These are phyloP conservation scores for Conomelus anceps DNA, from an alignment of 2,888 invertebrate species.

Conservation along the genomic window DNA sequence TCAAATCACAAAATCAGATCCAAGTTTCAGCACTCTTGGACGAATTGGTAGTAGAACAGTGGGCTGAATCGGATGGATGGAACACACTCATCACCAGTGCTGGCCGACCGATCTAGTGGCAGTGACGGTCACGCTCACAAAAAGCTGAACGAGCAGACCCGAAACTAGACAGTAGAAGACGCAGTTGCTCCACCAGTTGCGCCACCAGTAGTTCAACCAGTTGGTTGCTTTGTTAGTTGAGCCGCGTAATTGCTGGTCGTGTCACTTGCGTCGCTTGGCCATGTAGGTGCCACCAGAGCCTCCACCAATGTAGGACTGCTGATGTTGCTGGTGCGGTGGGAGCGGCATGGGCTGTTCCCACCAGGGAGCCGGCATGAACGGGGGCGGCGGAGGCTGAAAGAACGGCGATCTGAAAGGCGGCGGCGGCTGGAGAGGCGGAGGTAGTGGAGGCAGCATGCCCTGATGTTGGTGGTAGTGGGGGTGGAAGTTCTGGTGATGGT, in stretches of 20 bases:
- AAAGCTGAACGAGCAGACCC: constrained; percentile 22
- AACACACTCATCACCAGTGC: background rate
- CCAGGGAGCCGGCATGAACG: background rate
- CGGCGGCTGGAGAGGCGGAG: background rate
- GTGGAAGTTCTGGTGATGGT: too few species aligned
- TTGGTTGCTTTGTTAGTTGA: background rate
- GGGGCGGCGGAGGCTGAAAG: constrained; percentile 7
- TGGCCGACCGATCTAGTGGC: background rate
- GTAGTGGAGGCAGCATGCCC: background rate
- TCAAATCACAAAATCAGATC: background rate
- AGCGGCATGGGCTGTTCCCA: constrained; percentile 15
- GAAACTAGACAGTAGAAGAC: constrained; percentile 23
- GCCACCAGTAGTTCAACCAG: background rate
- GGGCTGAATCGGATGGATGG: background rate
- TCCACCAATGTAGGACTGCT: background rate
- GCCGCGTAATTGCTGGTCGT: background rate
- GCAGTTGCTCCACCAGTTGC: constrained; percentile 16
- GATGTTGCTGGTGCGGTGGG: background rate
- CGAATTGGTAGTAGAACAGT: background rate
- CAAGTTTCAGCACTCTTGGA: background rate
- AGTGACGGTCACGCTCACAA: background rate
- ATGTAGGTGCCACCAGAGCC: constrained; percentile 16
- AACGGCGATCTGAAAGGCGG: too few species aligned
- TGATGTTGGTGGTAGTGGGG: constrained; percentile 24
- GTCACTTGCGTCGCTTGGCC: constrained; percentile 25